phyloP scores from a whole-genome alignment of 2,797 vertebrate species.

The Siniperca undulata region DNA sequence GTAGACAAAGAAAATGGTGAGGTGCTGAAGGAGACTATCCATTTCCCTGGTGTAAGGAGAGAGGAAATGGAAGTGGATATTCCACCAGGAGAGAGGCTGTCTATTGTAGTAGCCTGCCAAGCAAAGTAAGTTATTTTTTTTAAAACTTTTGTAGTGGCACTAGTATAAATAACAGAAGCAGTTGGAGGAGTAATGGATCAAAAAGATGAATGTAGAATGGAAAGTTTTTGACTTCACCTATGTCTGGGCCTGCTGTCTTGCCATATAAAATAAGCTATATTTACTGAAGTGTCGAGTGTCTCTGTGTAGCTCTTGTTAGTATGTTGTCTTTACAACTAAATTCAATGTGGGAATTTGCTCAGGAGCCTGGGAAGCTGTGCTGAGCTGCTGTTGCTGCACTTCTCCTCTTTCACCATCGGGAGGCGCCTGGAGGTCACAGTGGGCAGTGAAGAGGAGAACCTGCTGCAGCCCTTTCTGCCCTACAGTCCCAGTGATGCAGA shows the following conservation, averaged over 20 bases:
- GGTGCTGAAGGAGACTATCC: background rate
- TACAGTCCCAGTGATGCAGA: constrained; percentile 79
- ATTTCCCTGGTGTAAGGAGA: constrained; percentile 16
- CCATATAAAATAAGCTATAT: constrained; percentile 1
- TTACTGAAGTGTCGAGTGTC: background rate
- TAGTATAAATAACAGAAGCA: constrained; percentile 11
- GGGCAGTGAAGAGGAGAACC: constrained; percentile 83
- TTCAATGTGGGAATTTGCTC: constrained; percentile 4
- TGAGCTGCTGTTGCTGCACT: constrained; percentile 93
- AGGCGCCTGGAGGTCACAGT: constrained; percentile 89
- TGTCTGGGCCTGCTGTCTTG: background rate
- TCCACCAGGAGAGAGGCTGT: constrained; percentile 75
- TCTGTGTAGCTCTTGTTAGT: background rate
- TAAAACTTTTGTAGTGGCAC: background rate
- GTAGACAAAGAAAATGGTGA: constrained; percentile 15
- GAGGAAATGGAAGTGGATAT: constrained; percentile 71
- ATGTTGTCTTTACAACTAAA: constrained; percentile 4
- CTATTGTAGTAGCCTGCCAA: constrained; percentile 74
- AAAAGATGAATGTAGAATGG: constrained; percentile 11
- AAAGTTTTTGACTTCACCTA: background rate
- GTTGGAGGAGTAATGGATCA: background rate
- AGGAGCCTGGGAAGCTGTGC: constrained; percentile 89
- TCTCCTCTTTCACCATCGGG: constrained; percentile 91
- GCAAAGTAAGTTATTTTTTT: constrained; percentile 77
- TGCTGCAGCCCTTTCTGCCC: constrained; percentile 82